Conservation (phyloP, 2,888 invertebrate species). For the Euproctis similis region DNA sequence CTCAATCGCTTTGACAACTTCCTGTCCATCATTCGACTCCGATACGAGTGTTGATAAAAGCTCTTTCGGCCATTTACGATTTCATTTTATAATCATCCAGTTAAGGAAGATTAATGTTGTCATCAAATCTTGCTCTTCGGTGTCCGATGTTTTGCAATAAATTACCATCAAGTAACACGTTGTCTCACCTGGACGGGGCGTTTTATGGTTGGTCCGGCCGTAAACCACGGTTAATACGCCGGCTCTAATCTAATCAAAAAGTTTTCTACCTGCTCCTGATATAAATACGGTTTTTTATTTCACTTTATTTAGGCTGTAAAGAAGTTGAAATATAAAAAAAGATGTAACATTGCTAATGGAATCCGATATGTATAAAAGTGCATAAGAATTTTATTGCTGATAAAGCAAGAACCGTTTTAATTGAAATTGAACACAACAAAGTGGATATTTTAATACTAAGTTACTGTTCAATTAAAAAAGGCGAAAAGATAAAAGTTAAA, state of each 20-base stretch:
- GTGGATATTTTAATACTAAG: too few relatives aligned
- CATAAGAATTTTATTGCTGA: conserved; percentile 39
- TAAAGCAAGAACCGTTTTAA: conserved; percentile 35
- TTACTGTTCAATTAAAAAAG: conserved; percentile 31
- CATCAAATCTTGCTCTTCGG: conserved; percentile 45
- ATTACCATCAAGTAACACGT: conserved; percentile 71
- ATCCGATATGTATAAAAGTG: conserved; percentile 33
- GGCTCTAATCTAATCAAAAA: conserved; percentile 60
- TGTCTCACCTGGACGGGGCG: conserved; percentile 45
- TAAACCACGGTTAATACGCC: conserved; percentile 51
- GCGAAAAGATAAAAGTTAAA: conserved; percentile 41
- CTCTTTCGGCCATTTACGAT: conserved; percentile 36
- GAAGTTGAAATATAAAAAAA: conserved; percentile 34
- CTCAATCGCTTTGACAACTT: conserved; percentile 64
- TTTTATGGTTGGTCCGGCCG: conserved; percentile 52
- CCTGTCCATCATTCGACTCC: conserved; percentile 48
- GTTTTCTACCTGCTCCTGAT: conserved; percentile 55
- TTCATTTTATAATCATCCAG: conserved; percentile 44
- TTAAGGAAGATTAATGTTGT: conserved; percentile 65
- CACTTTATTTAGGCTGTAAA: conserved; percentile 33
- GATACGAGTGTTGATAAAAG: conserved; percentile 40
- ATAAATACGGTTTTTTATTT: too few relatives aligned
- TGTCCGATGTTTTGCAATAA: conserved; percentile 62
- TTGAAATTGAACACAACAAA: conserved; percentile 39
- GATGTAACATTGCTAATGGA: conserved; percentile 43